Percentiles rank a stretch among this genome's conserved stretches.
phyloP scores from a whole-genome alignment of 2,113 vertebrate species.

The Xyliphius kryptos region DNA sequence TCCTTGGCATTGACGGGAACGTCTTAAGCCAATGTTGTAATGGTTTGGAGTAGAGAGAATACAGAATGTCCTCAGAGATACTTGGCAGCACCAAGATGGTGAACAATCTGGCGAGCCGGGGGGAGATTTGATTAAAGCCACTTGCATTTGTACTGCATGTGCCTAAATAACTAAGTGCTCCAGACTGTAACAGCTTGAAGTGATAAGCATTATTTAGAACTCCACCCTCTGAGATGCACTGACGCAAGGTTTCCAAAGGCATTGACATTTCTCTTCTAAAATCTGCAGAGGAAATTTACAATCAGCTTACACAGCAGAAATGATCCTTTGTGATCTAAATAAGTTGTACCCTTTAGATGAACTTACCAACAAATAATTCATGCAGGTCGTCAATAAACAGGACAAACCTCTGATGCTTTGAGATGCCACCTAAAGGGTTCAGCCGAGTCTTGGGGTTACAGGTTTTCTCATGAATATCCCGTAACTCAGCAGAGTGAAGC shows the following conservation, averaged over 20 bases:
- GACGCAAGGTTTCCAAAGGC: conserved; percentile 70
- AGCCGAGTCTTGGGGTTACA: conserved; percentile 21
- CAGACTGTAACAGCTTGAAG: conserved; percentile 53
- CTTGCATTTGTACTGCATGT: conserved; percentile 50
- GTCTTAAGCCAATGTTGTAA: conserved; percentile 67
- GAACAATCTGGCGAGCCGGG: conserved; percentile 72
- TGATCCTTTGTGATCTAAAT: not conserved
- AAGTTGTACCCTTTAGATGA: not conserved
- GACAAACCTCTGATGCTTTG: conserved; percentile 49
- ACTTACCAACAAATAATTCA: conserved; percentile 68
- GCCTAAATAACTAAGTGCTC: conserved; percentile 61
- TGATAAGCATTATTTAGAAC: conserved; percentile 47
- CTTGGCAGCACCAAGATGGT: conserved; percentile 63
- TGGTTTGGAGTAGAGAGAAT: conserved; percentile 59
- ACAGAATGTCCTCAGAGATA: conserved; percentile 52
- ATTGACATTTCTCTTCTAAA: conserved; percentile 52
- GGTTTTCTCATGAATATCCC: conserved; percentile 52
- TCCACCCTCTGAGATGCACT: conserved; percentile 63
- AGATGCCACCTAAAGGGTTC: not conserved
- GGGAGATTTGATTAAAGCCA: conserved; percentile 50
- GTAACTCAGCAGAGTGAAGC: conserved; percentile 53
- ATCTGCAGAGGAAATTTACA: conserved; percentile 50
- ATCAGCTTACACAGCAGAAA: not conserved
- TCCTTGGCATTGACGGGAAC: conserved; percentile 43
- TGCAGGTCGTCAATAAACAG: conserved; percentile 79